phyloP scores from a whole-genome alignment of 1,140 invertebrate species.

The Tetragnatha versicolor region DNA sequence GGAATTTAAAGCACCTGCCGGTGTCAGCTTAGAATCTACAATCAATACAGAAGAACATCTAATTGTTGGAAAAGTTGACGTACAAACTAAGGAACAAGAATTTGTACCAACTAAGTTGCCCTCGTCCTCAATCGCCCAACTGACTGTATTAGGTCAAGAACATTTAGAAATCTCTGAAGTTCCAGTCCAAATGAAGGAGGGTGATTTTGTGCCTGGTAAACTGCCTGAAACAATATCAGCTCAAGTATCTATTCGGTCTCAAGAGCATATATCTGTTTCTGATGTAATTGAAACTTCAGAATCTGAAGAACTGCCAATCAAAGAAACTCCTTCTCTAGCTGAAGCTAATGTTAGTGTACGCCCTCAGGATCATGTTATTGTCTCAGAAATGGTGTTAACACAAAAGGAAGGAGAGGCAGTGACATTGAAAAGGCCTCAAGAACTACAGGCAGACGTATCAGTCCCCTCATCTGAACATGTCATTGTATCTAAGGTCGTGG shows the following conservation, averaged over 20 bases:
- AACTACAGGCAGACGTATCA: conserved; percentile 25
- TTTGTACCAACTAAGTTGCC: conserved; percentile 53
- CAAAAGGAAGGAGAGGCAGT: conserved; percentile 52
- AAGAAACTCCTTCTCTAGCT: not conserved
- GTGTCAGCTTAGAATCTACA: conserved; percentile 45
- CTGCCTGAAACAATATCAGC: conserved; percentile 15
- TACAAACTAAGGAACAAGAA: conserved; percentile 55
- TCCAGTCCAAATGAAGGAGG: conserved; percentile 53
- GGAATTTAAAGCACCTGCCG: conserved; percentile 32
- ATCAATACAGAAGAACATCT: conserved; percentile 55
- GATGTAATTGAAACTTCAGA: conserved; percentile 45
- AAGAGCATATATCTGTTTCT: conserved; percentile 49
- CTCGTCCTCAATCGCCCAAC: conserved; percentile 36
- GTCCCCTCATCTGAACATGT: conserved; percentile 51
- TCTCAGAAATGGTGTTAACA: conserved; percentile 41
- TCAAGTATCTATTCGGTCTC: conserved; percentile 28
- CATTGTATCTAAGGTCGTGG: conserved; percentile 41
- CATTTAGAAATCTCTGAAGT: conserved; percentile 40
- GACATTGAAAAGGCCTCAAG: conserved; percentile 41
- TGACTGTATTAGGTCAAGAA: conserved; percentile 34
- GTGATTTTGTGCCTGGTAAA: conserved; percentile 28
- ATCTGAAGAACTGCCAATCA: conserved; percentile 8
- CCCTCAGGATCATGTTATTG: conserved; percentile 49
- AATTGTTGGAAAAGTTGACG: conserved; percentile 55
- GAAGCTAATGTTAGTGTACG: conserved; percentile 48